phyloP scores from a whole-genome alignment of 2,797 vertebrate species.

The Oryzias dopingdopingensis region DNA sequence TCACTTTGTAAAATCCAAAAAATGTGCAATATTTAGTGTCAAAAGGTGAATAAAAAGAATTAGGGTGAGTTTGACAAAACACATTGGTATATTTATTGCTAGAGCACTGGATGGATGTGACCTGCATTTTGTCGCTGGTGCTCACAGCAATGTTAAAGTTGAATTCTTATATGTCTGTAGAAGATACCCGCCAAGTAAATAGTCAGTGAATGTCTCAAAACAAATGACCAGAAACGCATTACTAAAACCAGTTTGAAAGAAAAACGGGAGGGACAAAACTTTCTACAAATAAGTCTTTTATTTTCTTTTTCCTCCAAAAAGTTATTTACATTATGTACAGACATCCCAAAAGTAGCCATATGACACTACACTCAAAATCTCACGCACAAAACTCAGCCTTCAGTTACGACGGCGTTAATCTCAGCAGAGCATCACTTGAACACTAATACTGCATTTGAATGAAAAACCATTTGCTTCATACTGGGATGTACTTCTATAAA shows the following conservation, averaged over 20 bases:
- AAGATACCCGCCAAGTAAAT: too few relatives aligned
- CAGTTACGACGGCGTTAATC: conserved; percentile 63
- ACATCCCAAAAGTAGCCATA: conserved; percentile 48
- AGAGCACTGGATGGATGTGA: too few relatives aligned
- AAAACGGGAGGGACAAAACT: neutral
- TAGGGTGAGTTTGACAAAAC: too few relatives aligned
- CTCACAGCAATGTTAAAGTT: too few relatives aligned
- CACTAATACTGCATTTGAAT: conserved; percentile 53
- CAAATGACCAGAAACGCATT: too few relatives aligned
- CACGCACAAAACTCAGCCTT: conserved; percentile 51
- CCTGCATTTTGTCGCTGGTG: too few relatives aligned
- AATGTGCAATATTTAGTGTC: too few relatives aligned
- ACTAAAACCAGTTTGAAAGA: neutral
- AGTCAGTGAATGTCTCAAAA: too few relatives aligned
- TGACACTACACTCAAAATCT: conserved; percentile 48
- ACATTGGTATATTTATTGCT: too few relatives aligned
- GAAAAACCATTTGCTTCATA: conserved; percentile 52
- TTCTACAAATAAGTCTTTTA: conserved; percentile 64
- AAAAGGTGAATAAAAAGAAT: too few relatives aligned
- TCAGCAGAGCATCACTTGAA: conserved; percentile 55
- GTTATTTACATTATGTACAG: conserved; percentile 76
- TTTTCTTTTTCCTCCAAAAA: conserved; percentile 51
- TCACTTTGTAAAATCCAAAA: too few relatives aligned
- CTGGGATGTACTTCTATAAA: conserved; percentile 72
- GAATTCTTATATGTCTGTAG: too few relatives aligned